Evolutionary conservation across 2,113 vertebrate genomes (phyloP).

Genomic region (Calyptommatus sinebrachiatus): DNA sequence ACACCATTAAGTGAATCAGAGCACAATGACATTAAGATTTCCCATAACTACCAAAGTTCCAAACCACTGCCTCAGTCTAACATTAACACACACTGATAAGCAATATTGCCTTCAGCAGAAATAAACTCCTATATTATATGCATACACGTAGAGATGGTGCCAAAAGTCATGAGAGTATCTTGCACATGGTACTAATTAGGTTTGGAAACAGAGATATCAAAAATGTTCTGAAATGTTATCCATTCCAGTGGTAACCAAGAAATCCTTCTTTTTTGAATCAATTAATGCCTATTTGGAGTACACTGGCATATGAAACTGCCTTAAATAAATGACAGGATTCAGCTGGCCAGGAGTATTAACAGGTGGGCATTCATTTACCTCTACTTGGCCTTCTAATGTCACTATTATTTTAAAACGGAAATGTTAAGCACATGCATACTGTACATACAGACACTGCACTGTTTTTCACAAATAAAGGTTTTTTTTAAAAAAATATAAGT

Average conservation of each 20-base stretch:
- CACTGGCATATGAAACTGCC: neutral
- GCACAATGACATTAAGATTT: slow-evolving; percentile 25
- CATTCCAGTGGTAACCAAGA: neutral
- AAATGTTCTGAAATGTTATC: neutral
- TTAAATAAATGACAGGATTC: neutral
- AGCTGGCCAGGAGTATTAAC: neutral
- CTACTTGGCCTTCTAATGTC: no score
- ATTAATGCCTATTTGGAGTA: neutral
- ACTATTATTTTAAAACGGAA: no score
- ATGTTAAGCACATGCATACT: no score
- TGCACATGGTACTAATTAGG: neutral
- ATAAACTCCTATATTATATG: neutral
- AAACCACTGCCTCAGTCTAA: slow-evolving; percentile 8
- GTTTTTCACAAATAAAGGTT: no score
- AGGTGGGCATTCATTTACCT: no score
- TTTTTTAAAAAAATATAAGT: no score
- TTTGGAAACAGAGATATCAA: neutral
- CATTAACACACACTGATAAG: slow-evolving; percentile 19
- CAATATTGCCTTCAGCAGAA: slow-evolving; percentile 9
- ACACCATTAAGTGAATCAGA: slow-evolving; percentile 5
- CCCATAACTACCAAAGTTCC: slow-evolving; percentile 16
- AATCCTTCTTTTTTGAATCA: neutral
- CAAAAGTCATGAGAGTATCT: neutral
- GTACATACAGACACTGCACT: no score
- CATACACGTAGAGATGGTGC: neutral